Evolutionary conservation across 1,140 invertebrate species (phyloP).

Genomic region (fruit fly (Drosophila melanogaster)): DNA sequence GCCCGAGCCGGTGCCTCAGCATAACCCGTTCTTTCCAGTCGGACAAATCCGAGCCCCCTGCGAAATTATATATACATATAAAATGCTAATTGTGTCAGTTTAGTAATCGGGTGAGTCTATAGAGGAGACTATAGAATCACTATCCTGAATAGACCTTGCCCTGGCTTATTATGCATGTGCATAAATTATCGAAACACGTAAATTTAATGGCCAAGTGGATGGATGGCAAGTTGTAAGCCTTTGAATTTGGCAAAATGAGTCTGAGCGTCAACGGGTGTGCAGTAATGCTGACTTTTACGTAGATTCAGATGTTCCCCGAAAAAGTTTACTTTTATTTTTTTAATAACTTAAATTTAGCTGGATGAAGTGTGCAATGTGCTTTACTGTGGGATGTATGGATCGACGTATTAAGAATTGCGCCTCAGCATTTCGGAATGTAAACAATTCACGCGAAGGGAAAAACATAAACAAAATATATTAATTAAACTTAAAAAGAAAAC

Average conservation of each 20-base stretch:
- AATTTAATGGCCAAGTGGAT: slow-evolving; percentile 62
- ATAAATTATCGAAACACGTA: slow-evolving; percentile 69
- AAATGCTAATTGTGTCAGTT: slow-evolving; percentile 68
- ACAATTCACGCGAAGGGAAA: slow-evolving; percentile 41
- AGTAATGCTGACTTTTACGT: too few species aligned
- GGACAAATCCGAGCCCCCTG: slow-evolving; percentile 11
- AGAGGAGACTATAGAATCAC: slow-evolving; percentile 45
- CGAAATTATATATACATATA: slow-evolving; percentile 58
- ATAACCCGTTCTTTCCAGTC: slow-evolving; percentile 33
- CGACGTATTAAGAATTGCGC: slow-evolving; percentile 58
- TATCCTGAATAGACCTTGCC: slow-evolving; percentile 11
- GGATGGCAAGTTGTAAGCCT: slow-evolving; percentile 50
- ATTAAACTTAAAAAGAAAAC: slow-evolving; percentile 57
- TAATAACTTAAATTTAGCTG: too few species aligned
- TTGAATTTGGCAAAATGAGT: slow-evolving; percentile 23
- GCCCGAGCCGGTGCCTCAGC: background rate
- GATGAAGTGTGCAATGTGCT: slow-evolving; percentile 46
- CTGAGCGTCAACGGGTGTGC: too few species aligned
- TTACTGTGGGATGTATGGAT: slow-evolving; percentile 16
- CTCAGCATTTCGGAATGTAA: slow-evolving; percentile 49
- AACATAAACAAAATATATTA: slow-evolving; percentile 57
- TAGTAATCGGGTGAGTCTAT: slow-evolving; percentile 37
- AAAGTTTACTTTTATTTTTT: too few species aligned
- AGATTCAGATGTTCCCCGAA: too few species aligned
- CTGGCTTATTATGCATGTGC: slow-evolving; percentile 66